Evolutionary conservation across 2,797 vertebrate genomes (phyloP), one percentile per base, ranked within the genome.

Genomic region (Brachyalestes nurse): DNA sequence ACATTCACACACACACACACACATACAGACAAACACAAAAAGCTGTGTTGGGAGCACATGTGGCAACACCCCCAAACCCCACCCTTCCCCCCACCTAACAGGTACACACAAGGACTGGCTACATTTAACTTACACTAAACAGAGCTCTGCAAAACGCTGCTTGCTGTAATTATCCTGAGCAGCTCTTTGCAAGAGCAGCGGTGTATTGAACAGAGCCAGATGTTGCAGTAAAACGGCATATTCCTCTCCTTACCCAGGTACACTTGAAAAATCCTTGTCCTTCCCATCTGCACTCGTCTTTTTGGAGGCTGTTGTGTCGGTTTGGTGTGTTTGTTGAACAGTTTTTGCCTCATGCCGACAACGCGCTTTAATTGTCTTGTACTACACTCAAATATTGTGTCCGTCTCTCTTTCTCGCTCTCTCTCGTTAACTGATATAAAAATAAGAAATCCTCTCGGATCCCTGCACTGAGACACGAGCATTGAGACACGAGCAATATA

Each of bases 381-480:
- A 66, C 17, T 83, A 86, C 47, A 51, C 47, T 51, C 80, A 81
- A 79, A 58, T 85, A 86, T 85, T 85, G 86, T 89, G 87, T 84
- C 88, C 83, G 87, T 34, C 34, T 34, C 34, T 34, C 34, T 34
- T 4, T 34, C 34, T 4, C 34, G 2, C 2, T 34, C 34, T 34
- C 34, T 34, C 4, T 34, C 4, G 72, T 83, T 34, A 77, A 78
- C 82, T 81, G 79, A 86, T 53, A 51, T 69, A 82, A 77, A 67
- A 58, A 58, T 71, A 83, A 82, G 73, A 70, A 75, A 67, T 60
- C 79, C 75, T 55, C 75, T 25, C 40, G 45, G 57, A 75, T n/a
- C 55, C 34, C 34, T 34, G 34, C 34, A 34, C 34, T 34, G 28
- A 1, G 3, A 28, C 28, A 28, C 1, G 28, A 28, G 9, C n/a